Base-by-base conservation (phyloP, 35 echinoderm and acorn worm genomes). In the Eucidaris tribuloides region DNA sequence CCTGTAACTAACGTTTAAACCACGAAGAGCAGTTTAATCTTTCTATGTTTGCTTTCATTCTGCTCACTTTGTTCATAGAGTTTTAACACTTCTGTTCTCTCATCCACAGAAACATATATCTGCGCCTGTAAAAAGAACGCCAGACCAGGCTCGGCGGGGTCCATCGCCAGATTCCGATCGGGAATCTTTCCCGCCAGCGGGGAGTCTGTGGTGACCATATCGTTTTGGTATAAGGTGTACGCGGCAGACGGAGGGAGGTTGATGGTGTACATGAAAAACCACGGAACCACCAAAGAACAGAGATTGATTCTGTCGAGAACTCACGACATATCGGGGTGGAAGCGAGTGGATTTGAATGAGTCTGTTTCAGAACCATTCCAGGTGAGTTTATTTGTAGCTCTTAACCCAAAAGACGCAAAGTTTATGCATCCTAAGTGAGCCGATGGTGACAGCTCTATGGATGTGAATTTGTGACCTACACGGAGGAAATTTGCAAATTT, bases 291-390 rank as follows among this genome's bases (percentile, higher is more conserved):
- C 14, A 74, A 74, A 9, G 17, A 74, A 1, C 29, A 44, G 68
- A 38, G 11, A 36, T 24, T 74, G 34, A 7, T 74, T 33, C 24
- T 74, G 34, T 42, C 15, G 34, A 38, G 37, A 22, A 3, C n/a
- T 14, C 24, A 36, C 34, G 68, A 74, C 2, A 22, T 5, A 74
- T 25, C 22, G 37, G 68, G 41, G 37, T 74, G 68, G 68, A 74
- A 7, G 2, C 15, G n/a, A 32, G 68, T 32, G 1, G n/a, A 74
- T 25, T 74, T 74, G 11, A 74, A 74, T n/a, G 68, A 74, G 37
- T 74, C 68, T 3, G 68, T 74, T 22, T 74, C 68, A 40, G 68
- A 74, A 44, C 68, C 68, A 17, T 74, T 74, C 19, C 68, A 74
- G 68, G 68, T 74, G 31, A 52, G 48, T n/a, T 11, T 9, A 52